Evolutionary conservation across 1,140 invertebrate species (phyloP).

Genomic region (Drosophila nebulosa): DNA sequence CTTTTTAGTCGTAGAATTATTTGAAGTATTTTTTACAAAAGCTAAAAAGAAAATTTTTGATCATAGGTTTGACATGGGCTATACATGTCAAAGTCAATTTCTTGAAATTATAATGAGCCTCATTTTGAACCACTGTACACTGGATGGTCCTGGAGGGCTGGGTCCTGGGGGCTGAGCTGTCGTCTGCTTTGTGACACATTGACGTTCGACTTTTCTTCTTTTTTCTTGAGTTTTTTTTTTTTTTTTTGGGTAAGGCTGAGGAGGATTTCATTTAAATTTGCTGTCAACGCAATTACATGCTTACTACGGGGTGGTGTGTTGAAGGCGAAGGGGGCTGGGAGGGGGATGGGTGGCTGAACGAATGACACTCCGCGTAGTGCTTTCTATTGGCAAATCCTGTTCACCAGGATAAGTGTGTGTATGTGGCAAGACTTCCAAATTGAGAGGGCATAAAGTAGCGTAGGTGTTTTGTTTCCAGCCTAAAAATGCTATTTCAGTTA

Average conservation of each 20-base stretch:
- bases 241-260: background rate
- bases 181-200: slow-evolving; percentile 74
- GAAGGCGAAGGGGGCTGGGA: background rate
- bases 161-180: slow-evolving; percentile 32
- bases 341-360: background rate
- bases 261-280: slow-evolving; percentile 78
- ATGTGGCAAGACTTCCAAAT: background rate
- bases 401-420: background rate
- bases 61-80: too few species aligned
- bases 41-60: too few species aligned
- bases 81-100: background rate
- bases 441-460: background rate
- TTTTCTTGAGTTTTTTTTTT: background rate
- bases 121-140: background rate
- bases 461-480: slow-evolving; percentile 13
- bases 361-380: background rate
- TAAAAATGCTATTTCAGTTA: background rate
- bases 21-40: too few species aligned
- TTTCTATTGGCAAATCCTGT: background rate
- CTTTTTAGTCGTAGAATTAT: too few species aligned
- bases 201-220: slow-evolving; percentile 46
- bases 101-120: background rate
- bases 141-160: background rate
- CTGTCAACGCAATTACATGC: slow-evolving; percentile 78
- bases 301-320: slow-evolving; percentile 31